Percentiles rank a stretch among this genome's conserved stretches.
Conservation (phyloP, 92 coral and sea anemone species). For the Bergia sp. region DNA sequence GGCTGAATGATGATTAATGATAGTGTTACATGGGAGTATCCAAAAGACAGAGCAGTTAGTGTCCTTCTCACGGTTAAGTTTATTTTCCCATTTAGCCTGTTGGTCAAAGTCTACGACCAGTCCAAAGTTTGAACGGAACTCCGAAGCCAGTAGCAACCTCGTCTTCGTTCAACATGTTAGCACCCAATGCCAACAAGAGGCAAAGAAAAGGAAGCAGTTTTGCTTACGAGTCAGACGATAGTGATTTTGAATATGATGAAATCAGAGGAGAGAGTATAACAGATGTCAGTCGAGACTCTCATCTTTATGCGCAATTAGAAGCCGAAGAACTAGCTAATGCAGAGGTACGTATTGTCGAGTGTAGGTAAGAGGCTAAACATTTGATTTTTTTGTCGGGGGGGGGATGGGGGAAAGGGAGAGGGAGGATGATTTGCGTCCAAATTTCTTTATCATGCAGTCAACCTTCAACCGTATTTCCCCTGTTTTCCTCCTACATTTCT, state of each 20-base stretch:
- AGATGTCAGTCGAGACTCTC: constrained; percentile 62
- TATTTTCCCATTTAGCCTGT: constrained; percentile 21
- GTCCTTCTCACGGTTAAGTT: background rate
- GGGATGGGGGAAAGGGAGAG: background rate
- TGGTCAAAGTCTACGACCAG: constrained; percentile 60
- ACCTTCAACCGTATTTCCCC: no score
- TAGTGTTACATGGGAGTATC: no score
- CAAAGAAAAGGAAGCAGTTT: constrained; percentile 76
- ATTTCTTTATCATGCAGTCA: no score
- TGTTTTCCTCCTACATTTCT: no score
- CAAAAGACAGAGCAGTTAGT: no score
- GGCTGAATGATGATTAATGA: no score
- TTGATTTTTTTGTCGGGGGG: background rate
- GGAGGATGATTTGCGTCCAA: no score
- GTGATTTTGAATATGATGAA: constrained; percentile 81
- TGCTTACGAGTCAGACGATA: constrained; percentile 66
- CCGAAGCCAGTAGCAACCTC: constrained; percentile 88
- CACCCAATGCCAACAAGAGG: constrained; percentile 69
- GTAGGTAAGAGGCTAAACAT: no score
- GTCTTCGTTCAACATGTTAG: constrained; percentile 63
- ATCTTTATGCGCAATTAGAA: constrained; percentile 78
- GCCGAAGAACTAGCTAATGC: constrained; percentile 84
- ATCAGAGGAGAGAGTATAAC: constrained; percentile 43
- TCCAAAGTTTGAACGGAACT: constrained; percentile 80
- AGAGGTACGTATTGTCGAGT: constrained; percentile 58